Percentiles rank a stretch among this genome's conserved stretches.
Evolutionary conservation across 1,140 invertebrate species (phyloP).

Genomic region (Heliothis virescens): DNA sequence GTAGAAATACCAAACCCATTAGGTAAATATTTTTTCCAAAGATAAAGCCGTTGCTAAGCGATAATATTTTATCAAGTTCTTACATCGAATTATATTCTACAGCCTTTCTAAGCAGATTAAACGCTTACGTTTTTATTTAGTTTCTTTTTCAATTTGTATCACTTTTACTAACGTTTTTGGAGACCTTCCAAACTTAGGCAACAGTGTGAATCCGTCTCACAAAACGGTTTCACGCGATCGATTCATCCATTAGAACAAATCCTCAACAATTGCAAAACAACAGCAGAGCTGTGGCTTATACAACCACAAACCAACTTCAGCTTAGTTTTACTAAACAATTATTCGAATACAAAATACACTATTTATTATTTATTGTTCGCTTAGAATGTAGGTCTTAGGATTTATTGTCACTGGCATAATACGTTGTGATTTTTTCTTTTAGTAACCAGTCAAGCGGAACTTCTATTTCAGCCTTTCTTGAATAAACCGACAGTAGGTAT

Average conservation of each 20-base stretch:
- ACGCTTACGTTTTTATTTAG: not conserved
- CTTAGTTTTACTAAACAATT: constrained; percentile 31
- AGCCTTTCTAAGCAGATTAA: not conserved
- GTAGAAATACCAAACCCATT: too few relatives aligned
- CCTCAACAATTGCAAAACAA: constrained; percentile 27
- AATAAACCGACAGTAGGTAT: too few relatives aligned
- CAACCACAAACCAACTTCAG: constrained; percentile 5
- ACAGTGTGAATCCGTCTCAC: constrained; percentile 5
- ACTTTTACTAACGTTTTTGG: not conserved
- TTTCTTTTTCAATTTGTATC: not conserved
- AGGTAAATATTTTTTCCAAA: too few relatives aligned
- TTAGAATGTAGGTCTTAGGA: not conserved
- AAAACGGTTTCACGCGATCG: constrained; percentile 5
- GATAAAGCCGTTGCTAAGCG: too few relatives aligned
- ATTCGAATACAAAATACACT: not conserved
- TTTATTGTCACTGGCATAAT: not conserved
- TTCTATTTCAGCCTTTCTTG: too few relatives aligned
- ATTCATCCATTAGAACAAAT: constrained; percentile 24
- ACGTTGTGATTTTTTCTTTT: too few relatives aligned
- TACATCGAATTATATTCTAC: too few relatives aligned
- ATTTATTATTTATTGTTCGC: not conserved
- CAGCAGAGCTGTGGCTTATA: not conserved
- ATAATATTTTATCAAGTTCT: too few relatives aligned
- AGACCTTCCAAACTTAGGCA: not conserved
- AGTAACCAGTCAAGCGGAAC: too few relatives aligned